Percentiles rank a stretch among this genome's conserved stretches.
phyloP scores from a whole-genome alignment of 2,888 invertebrate species.

The Eilema caniola region DNA sequence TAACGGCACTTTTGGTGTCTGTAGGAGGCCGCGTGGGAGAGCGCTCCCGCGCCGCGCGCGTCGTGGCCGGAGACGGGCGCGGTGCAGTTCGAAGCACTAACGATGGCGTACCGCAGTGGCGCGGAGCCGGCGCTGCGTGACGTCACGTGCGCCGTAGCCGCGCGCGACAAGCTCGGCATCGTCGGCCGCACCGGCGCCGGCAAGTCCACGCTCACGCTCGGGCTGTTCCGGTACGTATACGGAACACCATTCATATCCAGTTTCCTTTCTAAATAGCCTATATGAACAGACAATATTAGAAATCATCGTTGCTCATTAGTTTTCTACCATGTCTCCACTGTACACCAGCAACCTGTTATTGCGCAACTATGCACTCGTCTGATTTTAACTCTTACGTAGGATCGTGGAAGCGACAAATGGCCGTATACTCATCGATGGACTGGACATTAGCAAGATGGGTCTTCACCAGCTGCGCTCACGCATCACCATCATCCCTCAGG shows the following conservation, averaged over 20 bases:
- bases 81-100: slow-evolving; percentile 93
- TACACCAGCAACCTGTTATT: not conserved
- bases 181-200: slow-evolving; percentile 97
- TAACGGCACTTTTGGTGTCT: not conserved
- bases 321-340: no score
- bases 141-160: slow-evolving; percentile 91
- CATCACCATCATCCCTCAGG: slow-evolving; percentile 96
- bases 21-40: slow-evolving; percentile 93
- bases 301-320: no score
- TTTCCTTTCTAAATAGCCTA: no score
- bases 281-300: no score
- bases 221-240: slow-evolving; percentile 88
- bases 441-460: slow-evolving; percentile 93
- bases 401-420: slow-evolving; percentile 93
- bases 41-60: slow-evolving; percentile 87
- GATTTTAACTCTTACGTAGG: slow-evolving; percentile 2
- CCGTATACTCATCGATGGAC: slow-evolving; percentile 93
- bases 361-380: not conserved
- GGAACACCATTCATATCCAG: not conserved
- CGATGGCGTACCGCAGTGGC: slow-evolving; percentile 95
- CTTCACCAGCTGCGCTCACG: slow-evolving; percentile 94
- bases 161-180: slow-evolving; percentile 96
- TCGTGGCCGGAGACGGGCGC: slow-evolving; percentile 94
- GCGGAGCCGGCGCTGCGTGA: slow-evolving; percentile 95
- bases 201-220: slow-evolving; percentile 95